Base-by-base conservation (phyloP, 2,113 vertebrate genomes). In the Hippocampus mohnikei region DNA sequence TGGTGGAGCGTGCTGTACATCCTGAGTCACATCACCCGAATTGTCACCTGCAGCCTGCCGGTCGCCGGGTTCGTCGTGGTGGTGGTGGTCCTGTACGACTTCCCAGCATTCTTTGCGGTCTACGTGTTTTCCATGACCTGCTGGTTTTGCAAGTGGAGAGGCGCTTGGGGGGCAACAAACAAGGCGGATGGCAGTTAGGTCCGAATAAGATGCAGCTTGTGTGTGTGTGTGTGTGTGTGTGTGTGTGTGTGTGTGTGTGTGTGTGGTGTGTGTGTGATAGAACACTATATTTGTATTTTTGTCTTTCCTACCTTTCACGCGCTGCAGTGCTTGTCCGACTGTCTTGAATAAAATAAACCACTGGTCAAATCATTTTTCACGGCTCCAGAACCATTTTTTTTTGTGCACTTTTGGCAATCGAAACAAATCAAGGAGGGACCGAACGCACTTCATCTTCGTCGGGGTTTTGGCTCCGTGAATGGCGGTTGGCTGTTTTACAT, bases 51-150 rank as follows among this genome's bases (percentile, higher is more conserved):
- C 74, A 79, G 85, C 61, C 75, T 96, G 58, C 82, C 95, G 74
- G 94, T 95, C 72, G 76, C 93, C 56, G 85, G 95, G 18, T 94
- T 96, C 91, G 90, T 95, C 72, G 77, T 93, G 64, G 85, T 90
- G 3, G 82, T 92, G 62, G 82, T 92, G 62, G 96, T 93, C 71
- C 85, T 95, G 61, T 96, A 92, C 68, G 95, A 96, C 87, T 90
- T 96, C 77, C 92, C 93, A 69, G 88, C 93, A 16, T 95, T 95
- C 74, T 92, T 95, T 78, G 90, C 86, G 0, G 88, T 98, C 77
- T 98, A 95, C 67, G 64, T 94, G 37, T 92, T 96, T 74, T 95
- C 94, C 50, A 65, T 95, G 79, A 95, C 88, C 70, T 98, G 94
- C 92, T 88, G 96, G 64, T 94, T 91, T 69, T 93, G 87, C 0